These are phyloP conservation scores for Prunella himalayana DNA, from an alignment of 2,113 vertebrate genomes.

Conservation along the genomic window DNA sequence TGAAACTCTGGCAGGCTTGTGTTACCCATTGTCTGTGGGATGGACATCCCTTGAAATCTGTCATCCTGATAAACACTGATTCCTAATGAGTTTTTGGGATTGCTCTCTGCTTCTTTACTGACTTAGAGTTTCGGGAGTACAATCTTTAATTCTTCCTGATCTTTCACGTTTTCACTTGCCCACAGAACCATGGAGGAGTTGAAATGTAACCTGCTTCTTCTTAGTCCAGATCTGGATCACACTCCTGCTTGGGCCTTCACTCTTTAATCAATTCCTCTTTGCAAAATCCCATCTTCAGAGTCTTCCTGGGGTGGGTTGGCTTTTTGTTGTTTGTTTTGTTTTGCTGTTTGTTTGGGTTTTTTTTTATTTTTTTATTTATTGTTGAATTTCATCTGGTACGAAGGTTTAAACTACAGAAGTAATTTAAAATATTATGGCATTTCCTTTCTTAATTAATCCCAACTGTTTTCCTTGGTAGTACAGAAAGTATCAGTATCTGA, in stretches of 20 bases:
- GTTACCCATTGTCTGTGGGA: accelerated
- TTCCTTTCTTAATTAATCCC: conserved; percentile 81
- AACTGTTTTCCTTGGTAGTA: conserved; percentile 66
- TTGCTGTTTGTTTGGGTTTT: not conserved
- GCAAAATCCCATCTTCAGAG: conserved; percentile 8
- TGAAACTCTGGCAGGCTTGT: not conserved
- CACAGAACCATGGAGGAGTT: not conserved
- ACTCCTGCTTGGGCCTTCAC: not conserved
- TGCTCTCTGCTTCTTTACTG: not conserved
- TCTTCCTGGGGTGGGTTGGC: not conserved
- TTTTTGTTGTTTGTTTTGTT: not conserved
- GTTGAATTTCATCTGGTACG: conserved; percentile 65
- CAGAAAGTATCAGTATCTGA: conserved; percentile 58
- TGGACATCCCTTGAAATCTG: not conserved
- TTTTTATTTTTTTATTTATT: not conserved
- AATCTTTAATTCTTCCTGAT: not conserved
- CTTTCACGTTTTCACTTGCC: not conserved
- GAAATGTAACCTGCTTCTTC: not conserved
- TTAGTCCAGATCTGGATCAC: not conserved
- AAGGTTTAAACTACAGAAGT: conserved; percentile 70
- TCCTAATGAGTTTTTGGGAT: not conserved
- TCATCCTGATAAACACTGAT: not conserved
- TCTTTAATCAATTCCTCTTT: conserved; percentile 49
- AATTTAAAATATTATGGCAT: conserved; percentile 71
- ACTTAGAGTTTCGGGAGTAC: not conserved